These are phyloP conservation scores for Tragulus kanchil DNA, from an alignment of 2,113 vertebrate genomes.

Conservation along the genomic window DNA sequence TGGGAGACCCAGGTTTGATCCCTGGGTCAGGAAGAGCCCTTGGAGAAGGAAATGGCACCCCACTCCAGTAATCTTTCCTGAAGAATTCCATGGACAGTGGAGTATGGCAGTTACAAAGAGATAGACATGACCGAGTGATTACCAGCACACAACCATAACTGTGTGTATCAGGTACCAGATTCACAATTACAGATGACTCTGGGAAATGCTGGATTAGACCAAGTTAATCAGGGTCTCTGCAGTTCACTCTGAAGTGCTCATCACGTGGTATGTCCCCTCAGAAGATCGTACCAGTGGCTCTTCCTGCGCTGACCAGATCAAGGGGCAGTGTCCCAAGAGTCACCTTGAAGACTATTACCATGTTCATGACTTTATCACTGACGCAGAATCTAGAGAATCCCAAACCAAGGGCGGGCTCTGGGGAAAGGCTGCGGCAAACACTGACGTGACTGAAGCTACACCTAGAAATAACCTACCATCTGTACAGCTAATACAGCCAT, in stretches of 20 bases:
- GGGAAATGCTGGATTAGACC: neutral
- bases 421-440: neutral
- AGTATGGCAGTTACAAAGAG: too few relatives aligned
- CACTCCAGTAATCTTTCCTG: too few relatives aligned
- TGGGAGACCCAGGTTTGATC: too few relatives aligned
- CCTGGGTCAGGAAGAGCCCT: too few relatives aligned
- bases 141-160: too few relatives aligned
- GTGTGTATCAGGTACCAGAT: neutral
- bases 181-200: neutral
- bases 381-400: neutral
- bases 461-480: neutral
- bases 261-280: neutral
- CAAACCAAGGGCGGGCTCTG: neutral
- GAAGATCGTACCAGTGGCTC: neutral
- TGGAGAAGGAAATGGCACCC: too few relatives aligned
- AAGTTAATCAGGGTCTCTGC: neutral
- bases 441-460: neutral
- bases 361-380: neutral
- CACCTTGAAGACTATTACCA: neutral
- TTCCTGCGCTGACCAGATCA: neutral
- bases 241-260: neutral
- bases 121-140: too few relatives aligned
- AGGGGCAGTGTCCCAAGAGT: neutral
- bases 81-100: too few relatives aligned
- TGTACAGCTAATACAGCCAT: slow-evolving; percentile 20